Base-by-base conservation (phyloP, 2,797 vertebrate species). In the Notamacropus eugenii region DNA sequence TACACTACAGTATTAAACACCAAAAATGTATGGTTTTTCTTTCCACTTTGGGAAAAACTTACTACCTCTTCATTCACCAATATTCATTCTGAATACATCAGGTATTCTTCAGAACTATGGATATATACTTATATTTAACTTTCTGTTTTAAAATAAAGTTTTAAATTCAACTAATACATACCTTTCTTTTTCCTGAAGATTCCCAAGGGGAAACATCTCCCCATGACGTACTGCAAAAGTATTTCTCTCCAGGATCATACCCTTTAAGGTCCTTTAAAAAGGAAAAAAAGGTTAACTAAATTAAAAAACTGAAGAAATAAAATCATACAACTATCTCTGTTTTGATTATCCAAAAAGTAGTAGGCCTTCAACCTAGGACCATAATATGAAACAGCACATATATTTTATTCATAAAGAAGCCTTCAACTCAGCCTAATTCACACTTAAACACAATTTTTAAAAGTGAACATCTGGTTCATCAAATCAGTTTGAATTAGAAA, bases 161-260 rank as follows among this genome's bases (percentile, higher is more conserved):
- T 52, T 54, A 93, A 97, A 95, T 94, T 4, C 40, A 94, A 96
- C 91, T 97, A 93, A 93, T 93, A 98, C 99, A 57, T 99, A 99
- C 99, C 98, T 98, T 98, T 98, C 98, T 99, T 98, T 98, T 99
- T 98, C 98, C 98, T 95, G 97, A 98, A 98, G 98, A 98, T 82
- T 99, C 99, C 98, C 99, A 99, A 92, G 99, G 99, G 92, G 99
- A 99, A 96, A 99, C 98, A 99, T 99, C 99, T 90, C 98, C 95
- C 99, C 99, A 99, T n/a, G 99, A 99, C 9, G 99, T 99, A 96
- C 99, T 99, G 97, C 95, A 98, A 96, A 99, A 99, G 96, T 98
- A 98, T 74, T 98, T 99, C 28, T 99, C 99, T 98, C 99, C 99
- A 1, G 99, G 97, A 95, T 99, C 99, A 95, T 99, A 98, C 91